A percentile compares a stretch with the other conserved stretches of the same genome.
These are phyloP conservation scores for Andrena flavipes DNA, from an alignment of 2,888 invertebrate genomes.

Conservation along the genomic window DNA sequence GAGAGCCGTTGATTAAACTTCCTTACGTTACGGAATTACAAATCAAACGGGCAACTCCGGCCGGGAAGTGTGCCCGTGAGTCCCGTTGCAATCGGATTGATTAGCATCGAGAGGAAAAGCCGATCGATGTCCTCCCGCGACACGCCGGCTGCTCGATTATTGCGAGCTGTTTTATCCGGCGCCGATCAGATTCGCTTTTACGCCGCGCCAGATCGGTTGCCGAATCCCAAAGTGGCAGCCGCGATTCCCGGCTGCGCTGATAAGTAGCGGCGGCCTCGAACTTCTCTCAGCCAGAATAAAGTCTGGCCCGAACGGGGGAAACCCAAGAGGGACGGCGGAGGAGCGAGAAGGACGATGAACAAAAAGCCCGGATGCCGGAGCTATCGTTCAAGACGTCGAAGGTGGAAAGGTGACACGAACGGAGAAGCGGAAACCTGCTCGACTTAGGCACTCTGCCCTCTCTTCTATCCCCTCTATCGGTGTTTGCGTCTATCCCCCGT, in stretches of 20 bases:
- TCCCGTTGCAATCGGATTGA: conserved; percentile 20
- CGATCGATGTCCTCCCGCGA: conserved; percentile 19
- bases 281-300: conserved; percentile 56
- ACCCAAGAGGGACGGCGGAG: conserved; percentile 16
- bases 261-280: conserved; percentile 35
- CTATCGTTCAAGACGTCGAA: conserved; percentile 69
- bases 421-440: conserved; percentile 69
- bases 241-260: conserved; percentile 48
- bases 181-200: conserved; percentile 50
- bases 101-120: conserved; percentile 10
- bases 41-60: background rate
- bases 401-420: conserved; percentile 70
- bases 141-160: conserved; percentile 5
- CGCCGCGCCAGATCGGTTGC: conserved; percentile 27
- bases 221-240: conserved; percentile 58
- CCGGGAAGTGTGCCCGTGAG: background rate
- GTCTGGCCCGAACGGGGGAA: conserved; percentile 45
- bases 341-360: conserved; percentile 50
- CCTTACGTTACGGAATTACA: conserved; percentile 3
- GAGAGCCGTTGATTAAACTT: conserved; percentile 2
- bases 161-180: conserved; percentile 15
- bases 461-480: conserved; percentile 1
- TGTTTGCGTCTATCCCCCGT: conserved; percentile 31
- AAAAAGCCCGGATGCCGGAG: conserved; percentile 60
- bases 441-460: conserved; percentile 59